Evolutionary conservation across 2,888 invertebrate species (phyloP), one percentile per base, ranked within the genome.

Genomic region (Lymantria dispar): DNA sequence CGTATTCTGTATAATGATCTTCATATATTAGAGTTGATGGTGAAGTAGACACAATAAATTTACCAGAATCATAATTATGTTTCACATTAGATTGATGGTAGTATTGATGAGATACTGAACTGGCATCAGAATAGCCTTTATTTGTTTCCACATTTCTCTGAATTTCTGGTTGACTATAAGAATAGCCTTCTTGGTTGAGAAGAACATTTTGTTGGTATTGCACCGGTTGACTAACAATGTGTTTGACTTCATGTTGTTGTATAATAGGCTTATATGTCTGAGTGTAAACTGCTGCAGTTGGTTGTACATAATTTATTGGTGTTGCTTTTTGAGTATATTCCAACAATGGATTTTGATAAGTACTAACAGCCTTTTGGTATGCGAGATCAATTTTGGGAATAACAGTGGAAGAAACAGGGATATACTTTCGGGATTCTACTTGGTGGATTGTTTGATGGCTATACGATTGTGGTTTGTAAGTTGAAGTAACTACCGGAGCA

Each of bases 141-240:
- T 71, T 78, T 5, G 73, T 68, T 60, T 84, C 84, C 38, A 76
- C 52, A 43, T 81, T 78, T 54, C 83, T 77, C 68, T 87, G 87
- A 43, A 87, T 85, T 77, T 87, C 90, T 7, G 90, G 89, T 60
- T 88, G 87, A 47, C 62, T 80, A 50, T 87, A 87, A 0, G 81
- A 76, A 54, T 85, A 85, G 7, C 77, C 81, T 68, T 75, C 78
- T 59, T 83, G 78, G 46, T 69, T 76, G 12, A 81, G 49, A 43
- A 78, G 76, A 0, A 73, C 51, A 47, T 75, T 77, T 57, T 80
- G 78, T 30, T 83, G 73, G 39, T 82, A 83, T 52, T 77, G 71
- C 1, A 64, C 65, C 14, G 81, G 83, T 50, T 80, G 80, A 42
- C 59, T 76, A 1, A 74, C 50, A 12, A 74, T 58, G 36, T 84